Base-by-base conservation (phyloP, 2,888 invertebrate species). In the Dinocampus coccinellae region DNA sequence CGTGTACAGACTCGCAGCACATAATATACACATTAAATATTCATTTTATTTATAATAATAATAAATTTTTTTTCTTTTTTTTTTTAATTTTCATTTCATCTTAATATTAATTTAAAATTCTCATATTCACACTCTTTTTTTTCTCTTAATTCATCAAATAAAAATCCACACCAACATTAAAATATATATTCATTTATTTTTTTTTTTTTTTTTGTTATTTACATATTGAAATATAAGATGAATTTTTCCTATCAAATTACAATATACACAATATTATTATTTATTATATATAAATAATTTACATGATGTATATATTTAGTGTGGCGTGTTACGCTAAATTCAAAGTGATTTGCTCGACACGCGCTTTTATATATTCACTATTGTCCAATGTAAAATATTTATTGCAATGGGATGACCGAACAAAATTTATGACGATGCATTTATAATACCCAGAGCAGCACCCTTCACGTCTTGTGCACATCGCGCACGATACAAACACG, bases 401-500 rank as follows among this genome's bases (percentile, higher is more conserved):
- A 86, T 85, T 82, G 85, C 73, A 79, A 69, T 72, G 80, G 83
- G 82, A 85, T 86, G 86, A 85, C 84, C 85, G 82, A 83, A 84
- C 80, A 75, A 83, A 81, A 85, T 85, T 85, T 84, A 81, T 79
- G 77, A 36, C 39, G 16, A 29, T 7, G 62, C 62, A n/a, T 39
- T 62, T 13, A n/a, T 42, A 24, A 42, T n/a, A 3, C 29, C 7
- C n/a, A n/a, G n/a, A n/a, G n/a, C 22, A 24, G 24, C n/a, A 24
- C 62, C 39, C 39, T 62, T 13, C 34, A 64, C 33, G 62, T 36
- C n/a, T n/a, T n/a, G 47, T 47, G 42, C 42, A 39, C 57, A n/a
- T n/a, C n/a, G n/a, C 36, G 33, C 26, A 24, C 47, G 47, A 47
- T 47, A 16, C 47, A 47, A 47, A 47, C 47, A 47, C 47, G 47